Base-by-base conservation (phyloP, 2,888 invertebrate species). In the Steinernema scapterisci region DNA sequence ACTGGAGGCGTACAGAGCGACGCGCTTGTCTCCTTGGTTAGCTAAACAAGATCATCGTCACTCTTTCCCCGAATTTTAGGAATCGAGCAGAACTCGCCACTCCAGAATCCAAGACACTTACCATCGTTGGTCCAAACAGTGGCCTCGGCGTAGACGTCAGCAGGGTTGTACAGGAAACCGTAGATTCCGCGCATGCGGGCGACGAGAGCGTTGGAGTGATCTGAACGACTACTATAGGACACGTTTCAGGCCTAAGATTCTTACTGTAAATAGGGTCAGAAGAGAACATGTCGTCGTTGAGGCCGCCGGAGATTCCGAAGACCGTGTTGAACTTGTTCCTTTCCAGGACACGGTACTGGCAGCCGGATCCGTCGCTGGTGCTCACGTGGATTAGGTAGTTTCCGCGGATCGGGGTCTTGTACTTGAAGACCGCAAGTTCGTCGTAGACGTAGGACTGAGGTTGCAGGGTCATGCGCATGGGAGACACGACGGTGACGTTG, bases 191-290 rank as follows among this genome's bases (percentile, higher is more conserved):
- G 77, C 75, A 84, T 76, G 38, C 74, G 63, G 13, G 80, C 84
- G 1, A 84, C 83, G 13, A 84, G 48, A 70, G 82, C 82, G 51
- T 79, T 75, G 13, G 75, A 63, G 7, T 73, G 56, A 43, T 76
- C 76, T 79, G 56, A 38, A 38, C 9, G 38, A 38, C 5, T 9
- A 6, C 9, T 6, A 38, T 38, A 38, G 9, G 3, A 38, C 38
- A n/a, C n/a, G n/a, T 19, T 11, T 19, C 31, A 27, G 31, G 23
- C 3, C 1, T 13, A 31, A 3, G 63, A 25, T 2, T 56, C 71
- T 23, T 71, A 71, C 71, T 46, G 71, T 43, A 71, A n/a, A 70
- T 7, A 25, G 70, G 70, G 31, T 70, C 38, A 1, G n/a, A n/a
- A 31, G 31, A 1, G 45, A 1, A 23, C 21, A 71, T 19, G 45